Evolutionary conservation across 2,113 vertebrate species (phyloP), one percentile per base, ranked within the genome.

Genomic region (Trogon surrucura): DNA sequence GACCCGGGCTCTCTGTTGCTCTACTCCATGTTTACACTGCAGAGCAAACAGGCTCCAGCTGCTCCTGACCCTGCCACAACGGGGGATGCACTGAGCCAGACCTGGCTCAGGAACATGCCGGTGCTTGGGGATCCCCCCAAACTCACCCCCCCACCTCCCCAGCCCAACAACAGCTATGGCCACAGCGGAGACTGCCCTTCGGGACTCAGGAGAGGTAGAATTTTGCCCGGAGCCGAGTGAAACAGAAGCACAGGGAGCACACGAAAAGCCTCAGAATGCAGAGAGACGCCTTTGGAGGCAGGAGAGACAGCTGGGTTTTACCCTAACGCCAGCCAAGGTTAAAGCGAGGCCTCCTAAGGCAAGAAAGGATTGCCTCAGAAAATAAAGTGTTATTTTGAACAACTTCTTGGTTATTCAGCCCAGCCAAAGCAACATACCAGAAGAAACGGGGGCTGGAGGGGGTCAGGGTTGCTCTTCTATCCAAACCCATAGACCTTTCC

Each of bases 101-200:
- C n/a, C 51, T 50, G 22, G 17, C 23, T 58, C 70, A 38, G 81
- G 34, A 80, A 13, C 53, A 66, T 0, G 0, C 13, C 5, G 1
- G 30, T 25, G 23, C 74, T 82, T 47, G 65, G 61, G 66, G 54
- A 19, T 14, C 21, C 26, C n/a, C 60, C 41, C 41, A 41, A 81
- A 58, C 22, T 61, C 36, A n/a, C 3, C 8, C 67, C n/a, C 10
- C 11, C 6, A 2, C 32, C 0, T 16, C 23, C 4, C 16, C 20
- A 20, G 77, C 62, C 53, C 5, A 7, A 57, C 16, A 30, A 16
- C 6, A 10, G 25, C 36, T 48, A 16, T 5, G 3, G 13, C 38
- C 5, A 0, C 41, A 1, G 1, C 1, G 1, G 20, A 38, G 13
- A 8, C 14, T 48, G 19, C 56, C 34, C 30, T 38, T 21, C 1